These are phyloP conservation scores for Dexiosoma caninum DNA, from an alignment of 2,888 invertebrate genomes.

Conservation along the genomic window DNA sequence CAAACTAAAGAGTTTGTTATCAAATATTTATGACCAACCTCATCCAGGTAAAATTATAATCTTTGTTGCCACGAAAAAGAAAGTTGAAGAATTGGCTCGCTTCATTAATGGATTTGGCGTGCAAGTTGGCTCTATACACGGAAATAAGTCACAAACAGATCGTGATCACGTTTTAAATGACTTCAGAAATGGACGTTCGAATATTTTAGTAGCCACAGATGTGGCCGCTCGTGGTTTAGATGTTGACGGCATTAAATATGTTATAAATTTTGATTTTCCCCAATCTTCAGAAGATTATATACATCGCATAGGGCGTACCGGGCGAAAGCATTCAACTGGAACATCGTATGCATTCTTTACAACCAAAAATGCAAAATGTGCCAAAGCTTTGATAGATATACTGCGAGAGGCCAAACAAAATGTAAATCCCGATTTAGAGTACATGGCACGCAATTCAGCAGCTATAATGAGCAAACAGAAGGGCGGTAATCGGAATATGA, in stretches of 20 bases:
- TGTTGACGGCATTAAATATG: slow-evolving; percentile 96
- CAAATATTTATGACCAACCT: slow-evolving; percentile 86
- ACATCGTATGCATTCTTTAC: slow-evolving; percentile 98
- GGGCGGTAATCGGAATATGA: slow-evolving; percentile 77
- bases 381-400: slow-evolving; percentile 91
- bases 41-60: slow-evolving; percentile 93
- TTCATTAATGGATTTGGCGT: slow-evolving; percentile 90
- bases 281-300: slow-evolving; percentile 96
- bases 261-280: slow-evolving; percentile 97
- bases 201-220: slow-evolving; percentile 96
- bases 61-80: slow-evolving; percentile 97
- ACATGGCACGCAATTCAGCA: slow-evolving; percentile 83
- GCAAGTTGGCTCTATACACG: slow-evolving; percentile 92
- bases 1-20: slow-evolving; percentile 73
- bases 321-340: slow-evolving; percentile 89
- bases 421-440: slow-evolving; percentile 89
- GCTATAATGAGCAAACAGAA: slow-evolving; percentile 60
- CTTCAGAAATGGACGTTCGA: slow-evolving; percentile 89
- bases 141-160: slow-evolving; percentile 96
- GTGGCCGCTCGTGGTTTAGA: slow-evolving; percentile 97
- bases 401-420: slow-evolving; percentile 93
- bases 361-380: slow-evolving; percentile 90
- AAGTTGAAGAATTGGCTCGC: slow-evolving; percentile 91
- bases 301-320: slow-evolving; percentile 96
- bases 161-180: slow-evolving; percentile 93